These are phyloP conservation scores for Argyrosomus regius DNA, from an alignment of 2,797 vertebrate genomes.

Conservation along the genomic window DNA sequence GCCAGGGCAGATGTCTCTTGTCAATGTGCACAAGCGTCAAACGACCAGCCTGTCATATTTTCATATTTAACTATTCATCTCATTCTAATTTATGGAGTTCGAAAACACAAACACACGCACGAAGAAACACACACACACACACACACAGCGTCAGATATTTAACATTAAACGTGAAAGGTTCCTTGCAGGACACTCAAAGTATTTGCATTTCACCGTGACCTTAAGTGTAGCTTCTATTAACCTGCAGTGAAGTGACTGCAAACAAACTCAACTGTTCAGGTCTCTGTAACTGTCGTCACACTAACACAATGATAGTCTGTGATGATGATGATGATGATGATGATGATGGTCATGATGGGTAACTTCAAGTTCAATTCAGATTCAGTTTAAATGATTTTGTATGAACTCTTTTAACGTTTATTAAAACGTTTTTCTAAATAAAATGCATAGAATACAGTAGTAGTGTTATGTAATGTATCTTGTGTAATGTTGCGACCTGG, in stretches of 20 bases:
- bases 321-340: no score
- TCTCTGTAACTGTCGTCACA: not conserved
- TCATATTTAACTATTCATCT: conserved; percentile 84
- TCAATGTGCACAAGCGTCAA: conserved; percentile 80
- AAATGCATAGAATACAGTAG: no score
- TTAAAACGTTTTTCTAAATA: no score
- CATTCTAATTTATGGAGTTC: conserved; percentile 79
- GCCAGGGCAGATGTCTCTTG: conserved; percentile 82
- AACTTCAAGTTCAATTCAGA: no score
- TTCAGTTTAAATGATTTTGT: no score
- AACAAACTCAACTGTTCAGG: not conserved
- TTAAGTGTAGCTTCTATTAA: conserved; percentile 42
- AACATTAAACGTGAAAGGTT: conserved; percentile 43
- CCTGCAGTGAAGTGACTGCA: conserved; percentile 5
- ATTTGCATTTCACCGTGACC: conserved; percentile 68
- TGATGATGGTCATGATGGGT: no score
- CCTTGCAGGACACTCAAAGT: conserved; percentile 49
- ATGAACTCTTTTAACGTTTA: no score
- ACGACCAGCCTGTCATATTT: conserved; percentile 78
- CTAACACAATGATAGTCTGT: no score
- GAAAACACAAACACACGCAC: conserved; percentile 38
- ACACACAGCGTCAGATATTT: conserved; percentile 32
- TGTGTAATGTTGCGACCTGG: no score
- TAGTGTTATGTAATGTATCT: no score
- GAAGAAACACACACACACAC: conserved; percentile 30